phyloP scores from a whole-genome alignment of 2,797 vertebrate species.

The Australoheros facetus region DNA sequence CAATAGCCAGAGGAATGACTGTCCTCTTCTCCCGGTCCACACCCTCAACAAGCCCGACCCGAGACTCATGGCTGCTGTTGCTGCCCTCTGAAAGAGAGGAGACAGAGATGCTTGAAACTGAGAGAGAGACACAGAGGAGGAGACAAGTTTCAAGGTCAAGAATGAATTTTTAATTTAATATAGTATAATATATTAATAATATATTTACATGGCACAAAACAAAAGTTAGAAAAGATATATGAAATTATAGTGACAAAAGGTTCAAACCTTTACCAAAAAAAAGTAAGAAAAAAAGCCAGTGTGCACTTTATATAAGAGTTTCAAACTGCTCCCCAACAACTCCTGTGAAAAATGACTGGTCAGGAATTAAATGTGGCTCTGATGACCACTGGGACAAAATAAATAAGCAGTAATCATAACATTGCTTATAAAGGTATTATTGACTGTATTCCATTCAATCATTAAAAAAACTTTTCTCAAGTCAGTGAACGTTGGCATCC shows the following conservation, averaged over 20 bases:
- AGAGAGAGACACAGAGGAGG: not conserved
- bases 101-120: not conserved
- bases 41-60: conserved; percentile 89
- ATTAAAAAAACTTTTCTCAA: not conserved
- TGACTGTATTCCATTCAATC: not conserved
- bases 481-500: too few relatives aligned
- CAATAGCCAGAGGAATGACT: conserved; percentile 92
- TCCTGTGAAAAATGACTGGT: not conserved
- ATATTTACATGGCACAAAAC: not conserved
- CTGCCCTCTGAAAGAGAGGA: conserved; percentile 86
- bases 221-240: not conserved
- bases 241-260: too few relatives aligned
- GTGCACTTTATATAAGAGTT: too few relatives aligned
- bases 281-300: not conserved
- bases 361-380: not conserved
- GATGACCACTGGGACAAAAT: not conserved
- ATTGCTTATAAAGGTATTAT: not conserved
- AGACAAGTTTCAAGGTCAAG: not conserved
- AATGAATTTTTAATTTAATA: not conserved
- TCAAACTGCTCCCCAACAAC: not conserved
- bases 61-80: conserved; percentile 98
- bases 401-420: not conserved
- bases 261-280: too few relatives aligned
- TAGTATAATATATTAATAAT: too few relatives aligned
- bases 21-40: conserved; percentile 90